Evolutionary conservation across 2,888 invertebrate species (phyloP), one percentile per base, ranked within the genome.

Genomic region (Liodrosophila aerea): DNA sequence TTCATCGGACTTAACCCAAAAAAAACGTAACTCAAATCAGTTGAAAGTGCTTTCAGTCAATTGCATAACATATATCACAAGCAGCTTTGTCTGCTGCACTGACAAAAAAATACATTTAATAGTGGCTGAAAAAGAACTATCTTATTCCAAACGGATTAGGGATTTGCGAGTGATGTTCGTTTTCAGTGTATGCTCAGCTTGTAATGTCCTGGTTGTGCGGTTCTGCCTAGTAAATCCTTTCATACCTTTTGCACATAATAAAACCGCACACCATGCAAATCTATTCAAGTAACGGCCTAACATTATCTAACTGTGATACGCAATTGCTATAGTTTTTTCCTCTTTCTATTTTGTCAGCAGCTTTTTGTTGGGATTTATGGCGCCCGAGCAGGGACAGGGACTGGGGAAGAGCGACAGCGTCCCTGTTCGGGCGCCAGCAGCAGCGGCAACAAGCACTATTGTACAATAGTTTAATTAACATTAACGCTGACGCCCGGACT

Each of bases 391-490:
- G 39, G 45, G 37, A 22, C 36, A 22, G 3, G 3, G 5, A 22
- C 22, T 22, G 22, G 22, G 22, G 22, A 22, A 22, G 22, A 4
- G 22, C 22, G 22, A 22, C 22, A 22, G 22, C 22, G 22, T 22
- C 22, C 22, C n/a, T n/a, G n/a, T 22, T 22, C 22, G 2, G 22
- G 22, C 5, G 5, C 2, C 22, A 2, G 5, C 22, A 5, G 22
- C 2, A 5, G 22, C 64, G 37, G 59, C 54, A 47, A 59, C 66
- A 62, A 64, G 76, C 71, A 67, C 16, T 16, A 16, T n/a, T 7
- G 64, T 82, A 85, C 64, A 82, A 85, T 80, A 85, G 78, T 80
- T 85, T 80, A 85, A 80, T 80, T 80, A 80, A 85, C 85, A 80
- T 80, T 85, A 80, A 82, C 82, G 85, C 82, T 65, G 75, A 73